These are phyloP conservation scores for Mellivora capensis DNA, from an alignment of 2,113 vertebrate species.

Conservation along the genomic window DNA sequence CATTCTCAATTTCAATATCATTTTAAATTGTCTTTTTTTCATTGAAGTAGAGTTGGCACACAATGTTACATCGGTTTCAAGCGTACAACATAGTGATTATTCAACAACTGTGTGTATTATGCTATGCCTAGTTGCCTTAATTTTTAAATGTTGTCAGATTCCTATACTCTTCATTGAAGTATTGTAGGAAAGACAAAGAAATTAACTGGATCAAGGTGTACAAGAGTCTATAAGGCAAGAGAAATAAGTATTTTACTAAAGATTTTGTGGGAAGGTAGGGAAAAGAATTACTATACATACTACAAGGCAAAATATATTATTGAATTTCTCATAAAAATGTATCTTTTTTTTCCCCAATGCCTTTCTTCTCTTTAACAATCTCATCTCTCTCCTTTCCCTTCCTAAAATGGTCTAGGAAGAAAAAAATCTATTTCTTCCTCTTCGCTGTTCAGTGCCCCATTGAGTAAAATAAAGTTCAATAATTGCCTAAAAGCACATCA, in stretches of 20 bases:
- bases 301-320: background rate
- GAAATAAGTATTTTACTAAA: slow-evolving; percentile 35
- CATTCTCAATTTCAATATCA: background rate
- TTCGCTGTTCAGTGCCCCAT: background rate
- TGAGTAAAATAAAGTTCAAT: background rate
- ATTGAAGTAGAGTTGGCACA: background rate
- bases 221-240: background rate
- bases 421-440: background rate
- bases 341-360: background rate
- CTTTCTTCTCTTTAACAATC: background rate
- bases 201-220: background rate
- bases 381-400: background rate
- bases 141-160: background rate
- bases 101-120: background rate
- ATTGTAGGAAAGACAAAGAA: background rate
- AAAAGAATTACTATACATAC: background rate
- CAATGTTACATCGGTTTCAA: background rate
- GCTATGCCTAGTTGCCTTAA: background rate
- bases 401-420: background rate
- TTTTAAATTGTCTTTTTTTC: slow-evolving; percentile 1
- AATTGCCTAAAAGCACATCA: background rate
- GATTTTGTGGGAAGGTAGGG: background rate
- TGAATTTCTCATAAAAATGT: background rate
- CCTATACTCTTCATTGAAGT: background rate
- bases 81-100: background rate